Base-by-base conservation (phyloP, 53 echinoderm and acorn worm genomes). In the Hippasteria phrygiana region DNA sequence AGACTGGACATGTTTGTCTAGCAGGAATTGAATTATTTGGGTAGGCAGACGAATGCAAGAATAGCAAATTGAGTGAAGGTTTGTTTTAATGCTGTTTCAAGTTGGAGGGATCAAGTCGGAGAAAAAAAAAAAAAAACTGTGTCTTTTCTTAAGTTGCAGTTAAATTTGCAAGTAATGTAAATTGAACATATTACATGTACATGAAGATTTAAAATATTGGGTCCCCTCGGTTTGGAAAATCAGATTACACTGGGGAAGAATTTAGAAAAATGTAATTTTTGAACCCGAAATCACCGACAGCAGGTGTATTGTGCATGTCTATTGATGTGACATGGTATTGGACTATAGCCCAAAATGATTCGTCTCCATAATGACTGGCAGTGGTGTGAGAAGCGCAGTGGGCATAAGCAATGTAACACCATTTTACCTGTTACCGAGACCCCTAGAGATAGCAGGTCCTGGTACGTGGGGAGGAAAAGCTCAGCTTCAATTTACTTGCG, bases 1-100 rank as follows among this genome's bases (percentile, higher is more conserved):
- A 42, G 70, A 83, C 47, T 16, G 32, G 45, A 62, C 83, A 48
- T 83, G 83, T 83, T 83, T 67, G 83, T 83, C 8, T 83, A 83
- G 70, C 34, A 67, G 35, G 83, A 33, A 67, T 46, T 46, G 43
- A 70, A 70, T 69, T 83, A 70, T 83, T 51, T 67, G 27, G 69
- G 67, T 35, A 29, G 31, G 34, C 43, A 67, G 65, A 33, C 65
- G 31, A 14, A 4, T 28, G 1, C 12, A 16, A 16, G 18, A 12
- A 54, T 54, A 0, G 13, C 18, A 54, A 54, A 54, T 17, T 20
- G 14, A 18, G 17, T 16, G 17, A 20, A 20, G 54, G 17, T 54
- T 54, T 54, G 54, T 54, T 54, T 54, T 54, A 54, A 2, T 54
- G 20, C 54, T 17, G 3, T 20, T 54, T 20, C 14, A 54, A 20